Conservation (phyloP, 37 sponge, comb jelly and placozoan genomes). For the Tethya wilhelma region DNA sequence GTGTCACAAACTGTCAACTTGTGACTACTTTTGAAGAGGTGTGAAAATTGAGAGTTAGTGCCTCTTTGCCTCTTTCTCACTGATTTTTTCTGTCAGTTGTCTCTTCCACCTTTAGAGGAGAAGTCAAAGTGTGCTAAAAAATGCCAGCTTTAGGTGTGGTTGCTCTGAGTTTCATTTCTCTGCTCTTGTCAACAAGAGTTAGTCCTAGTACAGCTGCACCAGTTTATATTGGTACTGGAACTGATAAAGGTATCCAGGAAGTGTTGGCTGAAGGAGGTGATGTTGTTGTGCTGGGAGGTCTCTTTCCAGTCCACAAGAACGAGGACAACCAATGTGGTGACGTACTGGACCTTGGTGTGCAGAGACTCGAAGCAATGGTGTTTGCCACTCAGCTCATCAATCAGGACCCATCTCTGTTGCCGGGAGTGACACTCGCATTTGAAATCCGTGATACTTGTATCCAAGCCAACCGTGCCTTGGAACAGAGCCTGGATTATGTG, state of each 20-base stretch:
- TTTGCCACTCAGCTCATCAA: conserved; percentile 68
- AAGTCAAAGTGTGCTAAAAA: too few species aligned
- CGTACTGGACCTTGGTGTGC: conserved; percentile 28
- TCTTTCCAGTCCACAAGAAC: conserved; percentile 73
- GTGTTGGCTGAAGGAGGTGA: conserved; percentile 4
- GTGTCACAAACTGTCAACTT: too few species aligned
- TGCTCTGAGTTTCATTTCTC: too few species aligned
- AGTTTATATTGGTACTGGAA: neutral
- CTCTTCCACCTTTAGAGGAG: too few species aligned
- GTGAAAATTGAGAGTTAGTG: too few species aligned
- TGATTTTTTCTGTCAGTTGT: too few species aligned
- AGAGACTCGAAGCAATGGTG: conserved; percentile 74
- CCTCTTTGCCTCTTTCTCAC: too few species aligned
- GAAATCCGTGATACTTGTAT: conserved; percentile 78
- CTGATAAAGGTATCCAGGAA: neutral
- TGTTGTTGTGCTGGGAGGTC: conserved; percentile 67
- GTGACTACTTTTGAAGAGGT: too few species aligned
- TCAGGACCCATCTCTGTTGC: conserved; percentile 41
- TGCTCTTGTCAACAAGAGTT: too few species aligned
- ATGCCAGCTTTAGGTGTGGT: too few species aligned
- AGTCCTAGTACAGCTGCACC: too few species aligned
- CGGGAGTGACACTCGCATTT: conserved; percentile 54
- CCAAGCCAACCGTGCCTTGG: conserved; percentile 31
- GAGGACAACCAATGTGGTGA: conserved; percentile 10
- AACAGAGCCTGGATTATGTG: conserved; percentile 50